Conservation (phyloP, 53 echinoderm and acorn worm genomes). For the Holothuria scabra region DNA sequence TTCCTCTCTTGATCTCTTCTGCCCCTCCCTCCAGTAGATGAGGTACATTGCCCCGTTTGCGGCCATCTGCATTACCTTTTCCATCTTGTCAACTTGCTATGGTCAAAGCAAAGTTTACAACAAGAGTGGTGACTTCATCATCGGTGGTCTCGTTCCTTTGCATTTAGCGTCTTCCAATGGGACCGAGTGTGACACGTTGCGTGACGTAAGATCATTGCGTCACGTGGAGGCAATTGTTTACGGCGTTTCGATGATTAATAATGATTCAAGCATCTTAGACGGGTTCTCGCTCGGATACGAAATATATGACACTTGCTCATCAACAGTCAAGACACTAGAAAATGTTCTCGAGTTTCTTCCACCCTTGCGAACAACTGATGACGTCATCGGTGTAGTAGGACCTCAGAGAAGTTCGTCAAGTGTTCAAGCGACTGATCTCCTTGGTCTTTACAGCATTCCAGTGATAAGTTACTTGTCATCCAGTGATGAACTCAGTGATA, state of each 20-base stretch:
- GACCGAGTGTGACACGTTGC: constrained; percentile 58
- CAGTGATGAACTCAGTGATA: constrained; percentile 87
- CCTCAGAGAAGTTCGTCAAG: constrained; percentile 86
- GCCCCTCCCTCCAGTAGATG: no score
- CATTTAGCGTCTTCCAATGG: constrained; percentile 67
- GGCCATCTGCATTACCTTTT: not conserved
- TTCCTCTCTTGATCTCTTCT: no score
- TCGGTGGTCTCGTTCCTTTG: constrained; percentile 87
- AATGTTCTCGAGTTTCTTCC: constrained; percentile 85
- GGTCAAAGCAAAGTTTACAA: constrained; percentile 52
- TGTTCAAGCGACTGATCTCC: constrained; percentile 82
- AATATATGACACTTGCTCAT: constrained; percentile 89
- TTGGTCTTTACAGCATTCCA: constrained; percentile 84
- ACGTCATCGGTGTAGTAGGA: constrained; percentile 81
- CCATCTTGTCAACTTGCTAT: not conserved
- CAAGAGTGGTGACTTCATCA: constrained; percentile 70
- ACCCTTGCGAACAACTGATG: constrained; percentile 42
- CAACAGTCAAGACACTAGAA: constrained; percentile 66
- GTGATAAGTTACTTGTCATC: constrained; percentile 86
- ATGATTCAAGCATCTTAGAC: constrained; percentile 62
- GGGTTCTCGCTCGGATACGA: constrained; percentile 81
- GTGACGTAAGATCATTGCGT: constrained; percentile 69
- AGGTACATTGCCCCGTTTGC: no score
- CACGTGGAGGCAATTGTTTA: constrained; percentile 89
- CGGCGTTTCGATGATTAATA: constrained; percentile 69